Percentiles rank a stretch among this genome's conserved stretches.
Evolutionary conservation across 2,888 invertebrate species (phyloP).

Genomic region (Hartigia nigra): DNA sequence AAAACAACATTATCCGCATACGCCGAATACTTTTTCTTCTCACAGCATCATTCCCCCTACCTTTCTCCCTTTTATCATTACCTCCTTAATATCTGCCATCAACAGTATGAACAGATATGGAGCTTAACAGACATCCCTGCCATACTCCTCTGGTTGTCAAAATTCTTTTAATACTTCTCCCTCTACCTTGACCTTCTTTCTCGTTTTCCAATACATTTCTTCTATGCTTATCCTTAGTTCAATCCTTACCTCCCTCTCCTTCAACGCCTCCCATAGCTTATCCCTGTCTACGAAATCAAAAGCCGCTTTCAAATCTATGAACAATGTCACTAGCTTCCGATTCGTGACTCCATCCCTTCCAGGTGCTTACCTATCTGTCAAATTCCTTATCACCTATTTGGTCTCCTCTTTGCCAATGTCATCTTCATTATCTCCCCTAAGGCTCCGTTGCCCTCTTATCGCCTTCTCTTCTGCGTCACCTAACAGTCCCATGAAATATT

Average conservation of each 20-base stretch:
- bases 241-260: conserved; percentile 12
- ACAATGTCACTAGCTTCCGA: conserved; percentile 9
- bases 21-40: not conserved
- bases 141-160: conserved; percentile 23
- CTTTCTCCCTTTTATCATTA: not conserved
- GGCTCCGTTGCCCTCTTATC: not conserved
- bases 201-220: conserved; percentile 21
- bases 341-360: conserved; percentile 15
- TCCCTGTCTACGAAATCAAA: conserved; percentile 24
- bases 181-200: conserved; percentile 15
- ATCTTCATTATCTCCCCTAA: not conserved
- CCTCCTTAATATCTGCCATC: conserved; percentile 21
- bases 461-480: conserved; percentile 1
- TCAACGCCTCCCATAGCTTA: conserved; percentile 15
- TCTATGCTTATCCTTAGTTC: conserved; percentile 10
- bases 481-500: conserved; percentile 16
- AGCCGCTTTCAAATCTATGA: conserved; percentile 25
- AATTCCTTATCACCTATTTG: not conserved
- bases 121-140: conserved; percentile 26
- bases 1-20: not conserved
- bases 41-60: conserved; percentile 20
- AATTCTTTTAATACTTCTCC: conserved; percentile 10
- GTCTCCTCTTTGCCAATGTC: conserved; percentile 1
- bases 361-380: too few species aligned
- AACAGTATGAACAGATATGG: conserved; percentile 20